Percentiles rank a stretch among this genome's conserved stretches.
phyloP scores from a whole-genome alignment of 2,113 vertebrate species.

The Tetraodon nigroviridis region DNA sequence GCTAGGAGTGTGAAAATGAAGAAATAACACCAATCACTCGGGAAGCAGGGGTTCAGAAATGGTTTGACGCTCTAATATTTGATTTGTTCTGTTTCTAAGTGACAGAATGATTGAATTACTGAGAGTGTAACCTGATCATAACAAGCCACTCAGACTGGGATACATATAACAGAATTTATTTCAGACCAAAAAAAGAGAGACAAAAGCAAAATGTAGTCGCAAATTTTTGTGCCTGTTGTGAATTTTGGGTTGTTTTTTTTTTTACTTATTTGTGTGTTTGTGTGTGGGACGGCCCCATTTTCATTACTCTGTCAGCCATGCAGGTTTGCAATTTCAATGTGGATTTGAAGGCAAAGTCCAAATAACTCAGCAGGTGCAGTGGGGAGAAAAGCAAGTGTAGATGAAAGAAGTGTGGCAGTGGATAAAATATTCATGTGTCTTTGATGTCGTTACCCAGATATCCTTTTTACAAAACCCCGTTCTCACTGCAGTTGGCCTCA shows the following conservation, averaged over 20 bases:
- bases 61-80: conserved; percentile 1
- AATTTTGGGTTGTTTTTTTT: not conserved
- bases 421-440: conserved; percentile 16
- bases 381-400: not conserved
- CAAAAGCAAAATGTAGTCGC: not conserved
- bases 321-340: conserved; percentile 8
- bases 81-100: not conserved
- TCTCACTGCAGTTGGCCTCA: conserved; percentile 10
- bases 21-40: not conserved
- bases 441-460: conserved; percentile 12
- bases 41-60: not conserved
- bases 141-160: not conserved
- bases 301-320: not conserved
- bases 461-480: conserved; percentile 23
- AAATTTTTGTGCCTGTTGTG: not conserved
- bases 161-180: conserved; percentile 1
- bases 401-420: not conserved
- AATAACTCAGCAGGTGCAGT: conserved; percentile 1
- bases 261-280: not conserved
- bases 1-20: not conserved
- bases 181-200: too few relatives aligned
- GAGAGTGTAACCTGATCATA: not conserved
- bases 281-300: not conserved
- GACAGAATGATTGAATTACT: not conserved
- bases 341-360: conserved; percentile 5